These are phyloP conservation scores for Scotopteryx bipunctaria DNA, from an alignment of 2,888 invertebrate genomes.

Conservation along the genomic window DNA sequence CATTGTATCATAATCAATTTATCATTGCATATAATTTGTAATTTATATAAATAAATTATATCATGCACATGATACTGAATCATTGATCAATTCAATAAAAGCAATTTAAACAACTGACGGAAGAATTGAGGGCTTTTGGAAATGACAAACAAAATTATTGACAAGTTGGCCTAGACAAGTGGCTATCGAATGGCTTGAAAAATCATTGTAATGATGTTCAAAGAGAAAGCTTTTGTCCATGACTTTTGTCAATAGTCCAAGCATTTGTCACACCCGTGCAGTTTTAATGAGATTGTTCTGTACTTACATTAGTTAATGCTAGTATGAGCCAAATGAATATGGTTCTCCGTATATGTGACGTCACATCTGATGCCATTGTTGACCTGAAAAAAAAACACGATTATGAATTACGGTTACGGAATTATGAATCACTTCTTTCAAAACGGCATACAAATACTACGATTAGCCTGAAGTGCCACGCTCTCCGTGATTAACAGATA, in stretches of 20 bases:
- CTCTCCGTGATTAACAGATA: too few species aligned
- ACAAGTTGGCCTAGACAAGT: neutral
- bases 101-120: neutral
- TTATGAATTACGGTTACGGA: too few species aligned
- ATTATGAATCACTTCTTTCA: too few species aligned
- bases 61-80: neutral
- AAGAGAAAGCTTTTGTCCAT: neutral
- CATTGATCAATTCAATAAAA: constrained; percentile 11
- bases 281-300: neutral
- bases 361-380: constrained; percentile 73
- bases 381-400: constrained; percentile 61
- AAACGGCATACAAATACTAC: too few species aligned
- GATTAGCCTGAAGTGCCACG: too few species aligned
- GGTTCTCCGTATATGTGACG: constrained; percentile 70
- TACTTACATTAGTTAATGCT: constrained; percentile 74
- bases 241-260: too few species aligned
- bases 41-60: constrained; percentile 4
- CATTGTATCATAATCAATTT: neutral
- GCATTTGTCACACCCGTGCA: neutral
- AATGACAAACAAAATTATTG: neutral
- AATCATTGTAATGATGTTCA: neutral
- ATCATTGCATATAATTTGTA: constrained; percentile 3
- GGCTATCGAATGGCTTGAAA: neutral
- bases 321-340: constrained; percentile 70
- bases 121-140: neutral